A percentile compares a stretch with the other conserved stretches of the same genome.
Conservation (phyloP, 2,113 vertebrate genomes). For the Clarias macrocephalus region DNA sequence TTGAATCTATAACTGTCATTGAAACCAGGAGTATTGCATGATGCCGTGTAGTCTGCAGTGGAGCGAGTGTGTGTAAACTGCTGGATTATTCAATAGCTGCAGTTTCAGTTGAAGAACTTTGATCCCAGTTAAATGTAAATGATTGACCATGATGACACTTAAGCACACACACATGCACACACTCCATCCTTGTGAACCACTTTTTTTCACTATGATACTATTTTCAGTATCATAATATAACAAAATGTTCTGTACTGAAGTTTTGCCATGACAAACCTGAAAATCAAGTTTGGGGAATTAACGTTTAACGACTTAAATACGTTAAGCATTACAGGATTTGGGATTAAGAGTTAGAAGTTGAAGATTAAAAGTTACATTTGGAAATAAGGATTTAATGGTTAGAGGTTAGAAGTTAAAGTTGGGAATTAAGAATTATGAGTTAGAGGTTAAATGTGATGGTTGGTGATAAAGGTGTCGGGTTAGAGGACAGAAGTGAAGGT, state of each 20-base stretch:
- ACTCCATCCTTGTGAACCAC: background rate
- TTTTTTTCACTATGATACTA: background rate
- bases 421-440: background rate
- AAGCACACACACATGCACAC: constrained; percentile 14
- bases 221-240: background rate
- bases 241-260: background rate
- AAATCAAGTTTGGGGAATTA: background rate
- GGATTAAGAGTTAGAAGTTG: background rate
- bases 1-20: background rate
- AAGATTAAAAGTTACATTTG: background rate
- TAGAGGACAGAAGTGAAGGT: background rate
- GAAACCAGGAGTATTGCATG: background rate
- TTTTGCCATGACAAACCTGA: background rate
- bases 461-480: background rate
- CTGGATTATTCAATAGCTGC: constrained; percentile 4
- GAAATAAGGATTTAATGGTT: background rate
- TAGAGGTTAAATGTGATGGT: background rate
- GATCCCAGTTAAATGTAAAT: constrained; percentile 42
- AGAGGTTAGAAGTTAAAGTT: background rate
- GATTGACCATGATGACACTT: constrained; percentile 33
- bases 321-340: background rate
- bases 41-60: background rate
- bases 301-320: background rate
- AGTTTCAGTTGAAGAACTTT: constrained; percentile 49
- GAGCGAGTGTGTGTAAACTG: background rate